Percentiles rank a stretch among this genome's conserved stretches.
phyloP scores from a whole-genome alignment of 2,113 vertebrate genomes.

The Odocoileus virginianus region DNA sequence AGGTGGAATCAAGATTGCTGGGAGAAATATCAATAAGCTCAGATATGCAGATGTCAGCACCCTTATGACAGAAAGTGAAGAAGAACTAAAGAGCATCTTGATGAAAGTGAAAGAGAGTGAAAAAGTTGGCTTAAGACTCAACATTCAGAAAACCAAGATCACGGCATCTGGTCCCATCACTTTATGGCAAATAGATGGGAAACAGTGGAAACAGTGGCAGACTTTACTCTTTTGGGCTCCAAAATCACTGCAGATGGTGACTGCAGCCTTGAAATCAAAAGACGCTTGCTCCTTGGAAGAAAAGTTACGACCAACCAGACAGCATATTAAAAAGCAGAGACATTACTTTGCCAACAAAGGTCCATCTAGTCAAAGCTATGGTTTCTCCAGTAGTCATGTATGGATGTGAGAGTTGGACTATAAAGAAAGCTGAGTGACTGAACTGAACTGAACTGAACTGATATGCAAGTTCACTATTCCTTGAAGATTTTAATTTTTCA shows the following conservation, averaged over 20 bases:
- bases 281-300: neutral
- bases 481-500: neutral
- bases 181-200: neutral
- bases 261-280: neutral
- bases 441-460: neutral
- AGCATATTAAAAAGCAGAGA: neutral
- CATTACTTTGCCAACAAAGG: neutral
- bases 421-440: neutral
- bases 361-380: neutral
- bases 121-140: neutral
- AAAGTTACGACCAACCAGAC: rapidly evolving
- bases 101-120: neutral
- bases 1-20: neutral
- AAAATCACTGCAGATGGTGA: neutral
- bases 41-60: neutral
- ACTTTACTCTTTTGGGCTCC: neutral
- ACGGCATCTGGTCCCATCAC: neutral
- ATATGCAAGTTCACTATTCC: neutral
- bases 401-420: neutral
- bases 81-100: neutral
- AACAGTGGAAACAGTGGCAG: neutral
- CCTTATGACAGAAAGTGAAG: neutral
- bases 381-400: neutral
- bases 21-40: neutral
- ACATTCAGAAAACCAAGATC: neutral